Base-by-base conservation (phyloP, 2,888 invertebrate species). In the Protonemura montana region DNA sequence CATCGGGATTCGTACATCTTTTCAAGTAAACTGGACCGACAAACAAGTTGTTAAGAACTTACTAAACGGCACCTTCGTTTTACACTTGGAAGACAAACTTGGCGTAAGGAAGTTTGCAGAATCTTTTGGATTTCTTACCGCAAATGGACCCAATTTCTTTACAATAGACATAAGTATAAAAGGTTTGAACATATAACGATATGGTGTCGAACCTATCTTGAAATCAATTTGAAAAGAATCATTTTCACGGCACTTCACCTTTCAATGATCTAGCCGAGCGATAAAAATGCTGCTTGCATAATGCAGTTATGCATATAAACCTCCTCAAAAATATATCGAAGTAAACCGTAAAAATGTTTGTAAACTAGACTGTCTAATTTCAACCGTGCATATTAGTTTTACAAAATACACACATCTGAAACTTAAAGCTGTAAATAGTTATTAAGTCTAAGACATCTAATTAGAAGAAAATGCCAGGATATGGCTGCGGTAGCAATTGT, bases 31-130 rank as follows among this genome's bases (percentile, higher is more conserved):
- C 27, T 81, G 30, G 30, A 30, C 81, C 83, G 86, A 86, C 86
- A 86, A 86, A 42, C 59, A 80, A 80, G 78, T 86, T 85, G 81
- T 85, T 80, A 13, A 77, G 84, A 80, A 59, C 80, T 83, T 86
- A 42, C 41, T 42, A 30, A 10, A 25, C 76, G 86, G 81, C 86
- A 77, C 30, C 86, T 76, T 59, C 85, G 29, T 30, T 85, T 81
- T 81, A 81, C 81, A 81, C 81, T 81, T 59, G 59, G 59, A 59
- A 59, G 59, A 59, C 21, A 59, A 59, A 59, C 59, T 59, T 59
- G 59, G 59, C 16, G 59, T 21, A 59, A 59, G 59, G 21, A 59
- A 21, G 59, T 59, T 59, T 3, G 59, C 59, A 21, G 21, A 59
- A 59, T 59, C 59, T 21, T 59, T 59, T 10, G 16, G 59, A 59